phyloP scores from a whole-genome alignment of 2,888 invertebrate genomes.

The Timandra comae region DNA sequence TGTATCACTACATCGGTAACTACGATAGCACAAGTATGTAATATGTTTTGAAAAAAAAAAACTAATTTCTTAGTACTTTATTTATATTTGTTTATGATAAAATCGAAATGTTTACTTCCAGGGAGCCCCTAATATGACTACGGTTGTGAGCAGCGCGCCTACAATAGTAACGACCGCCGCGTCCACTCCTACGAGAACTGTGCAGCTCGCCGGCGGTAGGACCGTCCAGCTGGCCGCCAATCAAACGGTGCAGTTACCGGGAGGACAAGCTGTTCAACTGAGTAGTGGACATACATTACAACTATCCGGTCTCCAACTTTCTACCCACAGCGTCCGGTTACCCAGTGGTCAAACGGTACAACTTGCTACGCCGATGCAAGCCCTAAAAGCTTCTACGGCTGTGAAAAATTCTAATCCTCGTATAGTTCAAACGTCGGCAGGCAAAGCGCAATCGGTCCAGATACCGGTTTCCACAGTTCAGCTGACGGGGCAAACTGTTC shows the following conservation, averaged over 20 bases:
- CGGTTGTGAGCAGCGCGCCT: conserved; percentile 45
- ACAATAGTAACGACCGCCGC: conserved; percentile 38
- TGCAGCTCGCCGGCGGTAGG: conserved; percentile 55
- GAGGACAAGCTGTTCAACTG: conserved; percentile 42
- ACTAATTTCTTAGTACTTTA: too few relatives aligned
- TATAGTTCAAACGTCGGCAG: conserved; percentile 31
- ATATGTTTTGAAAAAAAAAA: too few relatives aligned
- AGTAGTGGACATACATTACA: conserved; percentile 49
- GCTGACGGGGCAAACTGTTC: conserved; percentile 53
- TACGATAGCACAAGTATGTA: neutral
- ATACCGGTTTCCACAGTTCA: conserved; percentile 60
- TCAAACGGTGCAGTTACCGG: conserved; percentile 51
- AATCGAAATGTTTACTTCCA: conserved; percentile 24
- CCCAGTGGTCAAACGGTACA: conserved; percentile 65
- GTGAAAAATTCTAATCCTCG: conserved; percentile 38
- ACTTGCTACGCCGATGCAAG: conserved; percentile 47
- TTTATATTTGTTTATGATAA: neutral
- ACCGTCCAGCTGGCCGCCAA: conserved; percentile 55
- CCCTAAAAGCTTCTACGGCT: conserved; percentile 38
- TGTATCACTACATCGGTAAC: neutral
- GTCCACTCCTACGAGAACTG: conserved; percentile 38
- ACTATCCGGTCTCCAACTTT: conserved; percentile 49
- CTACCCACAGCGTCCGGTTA: conserved; percentile 56
- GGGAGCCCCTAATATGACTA: conserved; percentile 38
- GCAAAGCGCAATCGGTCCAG: conserved; percentile 44